Base-by-base conservation (phyloP, 2,888 invertebrate species). In the Graphium colonna region DNA sequence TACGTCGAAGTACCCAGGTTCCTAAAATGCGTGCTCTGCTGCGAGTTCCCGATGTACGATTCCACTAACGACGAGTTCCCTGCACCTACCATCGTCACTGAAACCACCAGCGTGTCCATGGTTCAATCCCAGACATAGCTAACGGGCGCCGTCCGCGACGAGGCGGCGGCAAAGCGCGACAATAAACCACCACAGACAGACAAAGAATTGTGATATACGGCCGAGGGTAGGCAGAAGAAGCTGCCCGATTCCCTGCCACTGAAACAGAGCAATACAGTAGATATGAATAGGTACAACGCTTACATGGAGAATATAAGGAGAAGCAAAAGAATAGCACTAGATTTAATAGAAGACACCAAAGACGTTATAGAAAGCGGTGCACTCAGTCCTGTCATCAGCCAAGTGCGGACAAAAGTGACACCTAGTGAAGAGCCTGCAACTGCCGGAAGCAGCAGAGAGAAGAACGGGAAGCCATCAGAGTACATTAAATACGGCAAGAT, bases 31-130 rank as follows among this genome's bases (percentile, higher is more conserved):
- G 90, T 96, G 15, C 77, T 96, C 43, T 97, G 97, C 79, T 97
- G 96, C 73, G 97, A 97, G 77, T 96, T 94, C 69, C 97, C 97
- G 0, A 91, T 97, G 54, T 97, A 97, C 75, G 94, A 97, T 75
- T 91, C 91, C 3, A 94, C 93, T 3, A 82, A 93, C 66, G 93
- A 94, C 17, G 93, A 91, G 28, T 93, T 92, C 65, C 83, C 86
- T 1, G 92, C 92, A 7, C 88, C 91, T 0, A 89, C 91, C 0
- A 92, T 92, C 59, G 91, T 93, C 57, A 93, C 93, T 55, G 94
- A 94, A 77, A 93, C 94, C 55, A 93, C 93, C 50, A 93, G 93
- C 69, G 92, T 93, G 60, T 93, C 93, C 4, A 90, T 93, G 83
- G 93, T 92, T 9, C 93, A 92, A 67, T 93, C 93, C 64, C 92